phyloP scores from a whole-genome alignment of 2,797 vertebrate genomes.

The Tokudaia muenninki region DNA sequence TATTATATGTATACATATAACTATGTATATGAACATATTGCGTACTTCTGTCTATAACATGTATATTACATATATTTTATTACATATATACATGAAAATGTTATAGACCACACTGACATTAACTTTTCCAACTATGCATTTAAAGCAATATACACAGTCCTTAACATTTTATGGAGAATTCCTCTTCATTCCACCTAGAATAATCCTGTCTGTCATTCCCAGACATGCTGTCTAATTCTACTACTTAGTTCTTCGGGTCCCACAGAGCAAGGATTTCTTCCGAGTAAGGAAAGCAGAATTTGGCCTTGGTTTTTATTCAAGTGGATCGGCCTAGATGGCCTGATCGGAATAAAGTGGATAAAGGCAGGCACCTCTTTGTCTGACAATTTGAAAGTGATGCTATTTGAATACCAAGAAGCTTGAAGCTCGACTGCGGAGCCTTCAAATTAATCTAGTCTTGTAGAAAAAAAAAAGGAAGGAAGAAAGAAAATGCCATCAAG shows the following conservation, averaged over 20 bases:
- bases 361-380: slow-evolving; percentile 66
- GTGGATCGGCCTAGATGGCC: not conserved
- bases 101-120: not conserved
- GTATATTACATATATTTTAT: not conserved
- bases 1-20: not conserved
- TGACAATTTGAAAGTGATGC: slow-evolving; percentile 67
- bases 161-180: slow-evolving; percentile 29
- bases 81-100: not conserved
- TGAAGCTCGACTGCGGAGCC: slow-evolving; percentile 28
- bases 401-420: slow-evolving; percentile 75
- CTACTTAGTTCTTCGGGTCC: not conserved
- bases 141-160: not conserved
- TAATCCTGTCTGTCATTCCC: not conserved
- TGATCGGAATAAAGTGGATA: slow-evolving; percentile 74
- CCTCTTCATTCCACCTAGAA: not conserved
- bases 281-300: not conserved
- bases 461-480: slow-evolving; percentile 72
- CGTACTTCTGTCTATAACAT: not conserved
- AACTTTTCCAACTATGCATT: not conserved
- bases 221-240: not conserved
- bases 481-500: slow-evolving; percentile 79
- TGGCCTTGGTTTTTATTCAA: slow-evolving; percentile 36
- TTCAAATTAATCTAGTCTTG: slow-evolving; percentile 80
- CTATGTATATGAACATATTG: not conserved
- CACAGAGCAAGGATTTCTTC: slow-evolving; percentile 21